Conservation (phyloP, 1,140 invertebrate species). For the Mylabris phalerata region DNA sequence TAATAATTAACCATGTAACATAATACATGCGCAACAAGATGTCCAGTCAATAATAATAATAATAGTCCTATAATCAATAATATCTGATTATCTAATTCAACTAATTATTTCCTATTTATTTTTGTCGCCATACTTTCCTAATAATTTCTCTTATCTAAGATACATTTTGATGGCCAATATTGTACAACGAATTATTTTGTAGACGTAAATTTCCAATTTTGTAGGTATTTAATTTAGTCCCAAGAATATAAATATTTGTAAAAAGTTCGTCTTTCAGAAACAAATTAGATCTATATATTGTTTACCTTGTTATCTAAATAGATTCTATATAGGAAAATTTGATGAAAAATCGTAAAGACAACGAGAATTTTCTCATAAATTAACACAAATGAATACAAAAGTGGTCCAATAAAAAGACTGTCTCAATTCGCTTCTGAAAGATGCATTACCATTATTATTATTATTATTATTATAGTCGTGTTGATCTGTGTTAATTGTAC, state of each 20-base stretch:
- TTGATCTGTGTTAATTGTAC: constrained; percentile 11
- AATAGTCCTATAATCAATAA: not conserved
- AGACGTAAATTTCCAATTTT: no score
- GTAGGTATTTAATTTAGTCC: no score
- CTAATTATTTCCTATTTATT: constrained; percentile 4
- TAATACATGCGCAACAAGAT: no score
- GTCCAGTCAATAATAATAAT: not conserved
- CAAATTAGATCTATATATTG: no score
- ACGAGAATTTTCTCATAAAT: not conserved
- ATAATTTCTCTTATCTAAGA: not conserved
- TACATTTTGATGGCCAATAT: constrained; percentile 20
- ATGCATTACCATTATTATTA: no score
- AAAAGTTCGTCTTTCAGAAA: no score
- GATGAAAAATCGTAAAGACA: not conserved
- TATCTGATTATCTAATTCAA: constrained; percentile 2
- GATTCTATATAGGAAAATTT: no score
- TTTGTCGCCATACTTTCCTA: not conserved
- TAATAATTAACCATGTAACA: no score
- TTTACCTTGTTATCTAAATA: no score
- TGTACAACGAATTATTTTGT: constrained; percentile 25
- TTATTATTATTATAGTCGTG: constrained; percentile 6
- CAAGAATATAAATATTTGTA: no score
- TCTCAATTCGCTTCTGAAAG: constrained; percentile 6
- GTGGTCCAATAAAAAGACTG: constrained; percentile 9
- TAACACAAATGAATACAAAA: not conserved